These are phyloP conservation scores for Hylaea fasciaria DNA, from an alignment of 2,888 invertebrate genomes.

Conservation along the genomic window DNA sequence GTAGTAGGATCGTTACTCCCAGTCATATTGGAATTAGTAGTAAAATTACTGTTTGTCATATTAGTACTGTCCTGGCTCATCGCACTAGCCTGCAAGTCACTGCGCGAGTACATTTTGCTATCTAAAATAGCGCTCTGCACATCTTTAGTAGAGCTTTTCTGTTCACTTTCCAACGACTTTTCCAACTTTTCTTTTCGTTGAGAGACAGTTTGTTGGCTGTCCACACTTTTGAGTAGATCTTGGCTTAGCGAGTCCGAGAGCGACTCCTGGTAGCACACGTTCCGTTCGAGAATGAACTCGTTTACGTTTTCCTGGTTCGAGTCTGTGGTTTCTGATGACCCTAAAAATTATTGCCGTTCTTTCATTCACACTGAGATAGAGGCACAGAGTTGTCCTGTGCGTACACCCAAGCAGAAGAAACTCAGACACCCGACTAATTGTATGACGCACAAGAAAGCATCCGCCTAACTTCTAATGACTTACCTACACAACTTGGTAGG, in stretches of 20 bases:
- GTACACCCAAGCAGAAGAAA: too few relatives aligned
- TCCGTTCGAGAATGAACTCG: conserved; percentile 78
- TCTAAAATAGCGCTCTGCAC: conserved; percentile 72
- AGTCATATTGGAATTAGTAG: conserved; percentile 76
- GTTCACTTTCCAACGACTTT: conserved; percentile 70
- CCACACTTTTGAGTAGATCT: conserved; percentile 72
- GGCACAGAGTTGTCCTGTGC: too few relatives aligned
- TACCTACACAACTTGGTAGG: too few relatives aligned
- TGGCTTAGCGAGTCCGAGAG: conserved; percentile 77
- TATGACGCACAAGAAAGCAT: too few relatives aligned
- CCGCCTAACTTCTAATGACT: too few relatives aligned
- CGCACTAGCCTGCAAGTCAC: conserved; percentile 65
- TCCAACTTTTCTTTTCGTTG: conserved; percentile 60
- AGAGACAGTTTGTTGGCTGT: conserved; percentile 59
- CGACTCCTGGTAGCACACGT: conserved; percentile 81
- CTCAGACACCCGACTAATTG: too few relatives aligned
- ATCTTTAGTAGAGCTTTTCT: conserved; percentile 74
- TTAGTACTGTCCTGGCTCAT: conserved; percentile 74
- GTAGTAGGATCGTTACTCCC: conserved; percentile 74
- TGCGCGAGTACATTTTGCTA: conserved; percentile 63
- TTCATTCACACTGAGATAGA: too few relatives aligned
- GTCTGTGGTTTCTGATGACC: conserved; percentile 74
- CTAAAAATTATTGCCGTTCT: conserved; percentile 48
- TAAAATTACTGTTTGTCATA: conserved; percentile 78
- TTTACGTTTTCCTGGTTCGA: conserved; percentile 75